A percentile compares a stretch with the other conserved stretches of the same genome.
Evolutionary conservation across 2,113 vertebrate genomes (phyloP).

Genomic region (Megaceryle maxima): DNA sequence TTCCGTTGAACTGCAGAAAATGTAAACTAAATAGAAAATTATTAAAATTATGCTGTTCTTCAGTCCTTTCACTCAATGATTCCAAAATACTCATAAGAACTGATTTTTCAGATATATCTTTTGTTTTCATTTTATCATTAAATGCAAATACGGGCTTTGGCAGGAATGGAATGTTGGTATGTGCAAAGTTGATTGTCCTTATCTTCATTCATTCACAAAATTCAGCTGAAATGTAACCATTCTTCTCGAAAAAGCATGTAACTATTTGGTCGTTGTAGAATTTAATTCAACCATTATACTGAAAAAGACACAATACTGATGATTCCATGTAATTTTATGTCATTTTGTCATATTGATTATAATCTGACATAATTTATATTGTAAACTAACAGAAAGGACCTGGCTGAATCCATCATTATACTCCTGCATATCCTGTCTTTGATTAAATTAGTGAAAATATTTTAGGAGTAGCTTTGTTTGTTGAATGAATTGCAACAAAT

Average conservation of each 20-base stretch:
- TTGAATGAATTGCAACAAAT: neutral
- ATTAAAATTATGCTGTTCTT: neutral
- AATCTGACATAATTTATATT: neutral
- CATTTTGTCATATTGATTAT: neutral
- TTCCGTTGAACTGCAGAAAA: neutral
- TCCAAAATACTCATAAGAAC: neutral
- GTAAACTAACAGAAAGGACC: neutral
- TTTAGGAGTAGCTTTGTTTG: neutral
- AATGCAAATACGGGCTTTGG: neutral
- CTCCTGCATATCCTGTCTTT: neutral
- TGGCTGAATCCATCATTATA: neutral
- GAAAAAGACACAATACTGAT: neutral
- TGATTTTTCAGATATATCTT: neutral
- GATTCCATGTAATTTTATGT: neutral
- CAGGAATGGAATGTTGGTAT: neutral
- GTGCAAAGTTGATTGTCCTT: neutral
- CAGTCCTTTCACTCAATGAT: neutral
- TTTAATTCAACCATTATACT: neutral
- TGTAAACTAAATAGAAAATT: neutral
- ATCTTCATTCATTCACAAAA: neutral
- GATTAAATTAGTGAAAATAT: neutral
- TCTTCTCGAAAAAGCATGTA: neutral
- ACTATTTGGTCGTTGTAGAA: neutral
- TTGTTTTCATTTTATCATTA: neutral
- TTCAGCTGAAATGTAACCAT: neutral